These are phyloP conservation scores for Apamea sordens DNA, from an alignment of 2,888 invertebrate genomes.

Conservation along the genomic window DNA sequence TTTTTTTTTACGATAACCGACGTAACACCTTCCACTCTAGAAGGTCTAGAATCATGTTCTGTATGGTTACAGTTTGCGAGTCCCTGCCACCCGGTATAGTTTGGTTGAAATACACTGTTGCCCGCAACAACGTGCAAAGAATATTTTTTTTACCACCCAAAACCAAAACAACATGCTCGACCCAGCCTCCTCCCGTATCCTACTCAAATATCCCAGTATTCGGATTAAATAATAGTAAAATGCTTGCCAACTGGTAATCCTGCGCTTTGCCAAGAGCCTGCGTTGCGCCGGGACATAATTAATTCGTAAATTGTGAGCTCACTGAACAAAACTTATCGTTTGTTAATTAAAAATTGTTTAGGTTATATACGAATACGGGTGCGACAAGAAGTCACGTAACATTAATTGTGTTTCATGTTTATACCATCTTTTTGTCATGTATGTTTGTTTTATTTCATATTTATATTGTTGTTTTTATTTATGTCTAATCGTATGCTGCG, in stretches of 20 bases:
- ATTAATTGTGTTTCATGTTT: neutral
- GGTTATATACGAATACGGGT: neutral
- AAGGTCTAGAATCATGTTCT: too few species aligned
- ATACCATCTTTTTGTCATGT: too few species aligned
- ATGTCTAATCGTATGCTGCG: too few species aligned
- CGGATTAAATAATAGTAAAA: constrained; percentile 81
- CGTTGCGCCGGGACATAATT: constrained; percentile 70
- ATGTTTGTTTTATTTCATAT: too few species aligned
- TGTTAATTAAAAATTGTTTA: constrained; percentile 65
- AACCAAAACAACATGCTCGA: constrained; percentile 5
- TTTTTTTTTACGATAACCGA: too few species aligned
- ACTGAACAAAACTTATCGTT: constrained; percentile 55
- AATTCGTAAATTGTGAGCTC: constrained; percentile 72
- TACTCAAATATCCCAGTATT: constrained; percentile 57
- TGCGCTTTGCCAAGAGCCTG: constrained; percentile 74
- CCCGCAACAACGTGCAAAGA: neutral
- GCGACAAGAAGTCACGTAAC: neutral
- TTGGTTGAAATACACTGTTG: neutral
- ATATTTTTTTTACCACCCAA: neutral
- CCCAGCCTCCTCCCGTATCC: constrained; percentile 43
- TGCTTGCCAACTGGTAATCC: constrained; percentile 80
- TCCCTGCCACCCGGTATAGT: too few species aligned
- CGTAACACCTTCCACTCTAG: too few species aligned
- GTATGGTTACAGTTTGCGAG: too few species aligned
- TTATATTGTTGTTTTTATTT: too few species aligned